A percentile compares a stretch with the other conserved stretches of the same genome.
phyloP scores from a whole-genome alignment of 2,113 vertebrate genomes.

The Tetraodon nigroviridis region DNA sequence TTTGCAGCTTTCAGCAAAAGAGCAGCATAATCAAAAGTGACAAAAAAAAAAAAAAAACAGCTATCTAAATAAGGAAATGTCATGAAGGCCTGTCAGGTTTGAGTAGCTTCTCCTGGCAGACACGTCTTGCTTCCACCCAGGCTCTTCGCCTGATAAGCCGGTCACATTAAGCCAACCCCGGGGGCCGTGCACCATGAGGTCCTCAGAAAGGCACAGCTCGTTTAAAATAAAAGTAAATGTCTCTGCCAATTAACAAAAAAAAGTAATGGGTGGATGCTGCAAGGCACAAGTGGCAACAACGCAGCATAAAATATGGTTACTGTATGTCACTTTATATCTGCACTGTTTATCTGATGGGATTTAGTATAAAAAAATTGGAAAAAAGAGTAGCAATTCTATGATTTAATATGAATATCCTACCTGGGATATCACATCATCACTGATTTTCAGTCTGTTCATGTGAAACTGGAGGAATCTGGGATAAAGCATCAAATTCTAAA shows the following conservation, averaged over 20 bases:
- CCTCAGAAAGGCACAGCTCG: conserved; percentile 22
- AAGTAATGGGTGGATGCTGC: conserved; percentile 33
- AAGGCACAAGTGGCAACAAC: conserved; percentile 22
- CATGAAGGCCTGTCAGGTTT: conserved; percentile 46
- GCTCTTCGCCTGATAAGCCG: conserved; percentile 9
- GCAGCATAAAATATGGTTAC: conserved; percentile 8
- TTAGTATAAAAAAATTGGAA: no score
- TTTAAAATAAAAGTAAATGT: conserved; percentile 44
- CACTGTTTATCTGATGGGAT: no score
- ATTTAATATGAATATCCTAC: no score
- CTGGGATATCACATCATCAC: no score
- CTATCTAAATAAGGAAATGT: conserved; percentile 51
- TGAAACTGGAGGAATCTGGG: no score
- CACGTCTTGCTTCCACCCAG: conserved; percentile 13
- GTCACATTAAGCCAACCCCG: conserved; percentile 24
- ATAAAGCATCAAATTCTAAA: no score
- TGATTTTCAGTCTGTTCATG: no score
- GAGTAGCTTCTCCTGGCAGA: conserved; percentile 26
- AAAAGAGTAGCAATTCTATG: no score
- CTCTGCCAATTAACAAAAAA: conserved; percentile 33
- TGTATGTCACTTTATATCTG: no score
- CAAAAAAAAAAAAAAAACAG: conserved; percentile 55
- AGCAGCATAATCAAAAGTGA: conserved; percentile 66
- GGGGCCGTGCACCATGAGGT: conserved; percentile 17
- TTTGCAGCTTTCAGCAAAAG: conserved; percentile 35